Evolutionary conservation across 2,113 vertebrate species (phyloP).

Genomic region (Epinephelus lanceolatus): DNA sequence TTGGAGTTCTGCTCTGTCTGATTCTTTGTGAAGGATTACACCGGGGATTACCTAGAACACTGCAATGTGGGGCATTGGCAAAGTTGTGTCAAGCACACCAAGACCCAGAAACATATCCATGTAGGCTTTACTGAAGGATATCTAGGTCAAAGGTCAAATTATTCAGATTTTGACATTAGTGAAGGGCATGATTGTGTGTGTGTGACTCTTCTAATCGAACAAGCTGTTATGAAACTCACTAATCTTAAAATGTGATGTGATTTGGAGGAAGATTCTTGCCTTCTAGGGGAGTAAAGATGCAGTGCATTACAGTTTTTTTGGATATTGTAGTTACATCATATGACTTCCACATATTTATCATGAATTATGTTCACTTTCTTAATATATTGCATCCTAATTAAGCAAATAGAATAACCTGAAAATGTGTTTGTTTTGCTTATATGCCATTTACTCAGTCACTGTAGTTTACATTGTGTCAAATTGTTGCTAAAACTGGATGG

Average conservation of each 20-base stretch:
- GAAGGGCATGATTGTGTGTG: not conserved
- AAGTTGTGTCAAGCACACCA: constrained; percentile 29
- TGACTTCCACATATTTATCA: not conserved
- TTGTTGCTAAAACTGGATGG: not conserved
- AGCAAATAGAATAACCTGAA: not conserved
- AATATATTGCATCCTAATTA: not conserved
- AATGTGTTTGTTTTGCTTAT: not conserved
- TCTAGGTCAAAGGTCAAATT: not conserved
- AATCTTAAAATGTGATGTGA: not conserved
- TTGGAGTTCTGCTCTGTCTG: constrained; percentile 6
- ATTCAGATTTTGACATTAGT: not conserved
- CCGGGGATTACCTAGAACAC: constrained; percentile 37
- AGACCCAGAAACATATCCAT: not conserved
- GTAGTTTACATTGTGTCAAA: not conserved
- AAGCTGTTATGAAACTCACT: not conserved
- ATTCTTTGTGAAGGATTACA: constrained; percentile 42
- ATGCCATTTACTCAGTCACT: not conserved
- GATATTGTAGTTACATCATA: not conserved
- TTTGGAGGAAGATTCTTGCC: not conserved
- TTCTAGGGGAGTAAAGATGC: not conserved
- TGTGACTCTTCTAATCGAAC: not conserved
- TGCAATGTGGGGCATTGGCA: constrained; percentile 30
- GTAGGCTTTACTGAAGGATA: not conserved
- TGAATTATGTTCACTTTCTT: not conserved
- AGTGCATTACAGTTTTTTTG: not conserved